Evolutionary conservation across 2,113 vertebrate species (phyloP).

Genomic region (Hemiprocne comata): DNA sequence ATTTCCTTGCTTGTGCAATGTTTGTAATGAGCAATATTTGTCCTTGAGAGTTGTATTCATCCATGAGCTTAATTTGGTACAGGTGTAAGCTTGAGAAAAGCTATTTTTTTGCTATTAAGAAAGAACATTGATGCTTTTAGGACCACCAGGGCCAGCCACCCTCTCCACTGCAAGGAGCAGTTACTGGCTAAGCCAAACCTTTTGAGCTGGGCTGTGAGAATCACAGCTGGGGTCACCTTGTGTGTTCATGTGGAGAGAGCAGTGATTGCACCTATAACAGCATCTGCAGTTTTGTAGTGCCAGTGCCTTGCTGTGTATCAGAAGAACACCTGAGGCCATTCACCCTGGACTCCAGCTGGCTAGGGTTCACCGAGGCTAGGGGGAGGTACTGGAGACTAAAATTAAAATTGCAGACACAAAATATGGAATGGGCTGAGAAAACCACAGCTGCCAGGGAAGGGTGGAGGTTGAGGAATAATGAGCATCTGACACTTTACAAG

Average conservation of each 20-base stretch:
- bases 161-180: not conserved
- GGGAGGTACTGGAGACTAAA: not conserved
- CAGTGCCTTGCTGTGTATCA: accelerated
- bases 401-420: not conserved
- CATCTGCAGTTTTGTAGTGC: not conserved
- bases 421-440: not conserved
- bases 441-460: not conserved
- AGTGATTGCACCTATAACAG: accelerated
- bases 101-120: not conserved
- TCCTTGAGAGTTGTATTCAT: not conserved
- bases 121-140: not conserved
- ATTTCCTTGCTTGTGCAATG: not conserved
- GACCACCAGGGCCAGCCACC: not conserved
- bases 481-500: not conserved
- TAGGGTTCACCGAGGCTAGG: not conserved
- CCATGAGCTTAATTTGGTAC: not conserved
- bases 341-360: not conserved
- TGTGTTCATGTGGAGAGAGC: not conserved
- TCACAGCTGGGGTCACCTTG: too few species aligned
- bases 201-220: not conserved
- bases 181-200: not conserved
- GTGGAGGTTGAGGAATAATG: not conserved
- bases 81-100: not conserved
- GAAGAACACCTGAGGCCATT: not conserved
- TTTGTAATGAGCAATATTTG: not conserved